phyloP scores from a whole-genome alignment of 2,797 vertebrate species.

The Huso huso region DNA sequence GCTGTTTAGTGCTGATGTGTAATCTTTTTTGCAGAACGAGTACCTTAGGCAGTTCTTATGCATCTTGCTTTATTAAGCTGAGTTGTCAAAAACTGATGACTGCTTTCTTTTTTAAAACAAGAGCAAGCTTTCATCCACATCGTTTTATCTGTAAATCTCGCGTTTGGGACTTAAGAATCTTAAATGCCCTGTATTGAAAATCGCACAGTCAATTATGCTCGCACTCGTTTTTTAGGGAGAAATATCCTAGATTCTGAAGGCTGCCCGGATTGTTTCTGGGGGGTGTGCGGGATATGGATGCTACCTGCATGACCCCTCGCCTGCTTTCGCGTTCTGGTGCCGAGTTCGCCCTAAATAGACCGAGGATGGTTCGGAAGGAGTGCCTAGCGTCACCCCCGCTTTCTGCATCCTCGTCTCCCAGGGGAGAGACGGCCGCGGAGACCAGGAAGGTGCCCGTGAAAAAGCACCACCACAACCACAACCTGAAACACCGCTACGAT shows the following conservation, averaged over 20 bases:
- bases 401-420: constrained; percentile 37
- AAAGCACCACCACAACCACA: constrained; percentile 96
- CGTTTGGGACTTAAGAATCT: constrained; percentile 39
- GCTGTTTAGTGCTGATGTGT: too few species aligned
- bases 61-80: too few species aligned
- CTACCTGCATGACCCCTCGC: constrained; percentile 47
- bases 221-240: constrained; percentile 22
- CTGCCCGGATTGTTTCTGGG: too few species aligned
- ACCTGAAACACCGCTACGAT: constrained; percentile 96
- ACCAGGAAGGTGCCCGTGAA: constrained; percentile 76
- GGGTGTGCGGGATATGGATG: constrained; percentile 49
- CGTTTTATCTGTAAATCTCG: not conserved
- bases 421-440: constrained; percentile 35
- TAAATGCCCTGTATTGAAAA: constrained; percentile 34
- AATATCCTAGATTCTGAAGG: too few species aligned
- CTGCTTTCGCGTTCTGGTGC: constrained; percentile 37
- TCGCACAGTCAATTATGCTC: constrained; percentile 11
- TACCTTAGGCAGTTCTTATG: too few species aligned
- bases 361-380: constrained; percentile 32
- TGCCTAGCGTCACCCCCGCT: constrained; percentile 32
- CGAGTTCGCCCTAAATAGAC: constrained; percentile 30
- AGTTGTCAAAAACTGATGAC: too few species aligned
- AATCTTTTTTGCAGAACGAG: too few species aligned
- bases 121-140: not conserved
- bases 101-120: not conserved